phyloP scores from a whole-genome alignment of 2,888 invertebrate species.

The Agrilus cyanescens region DNA sequence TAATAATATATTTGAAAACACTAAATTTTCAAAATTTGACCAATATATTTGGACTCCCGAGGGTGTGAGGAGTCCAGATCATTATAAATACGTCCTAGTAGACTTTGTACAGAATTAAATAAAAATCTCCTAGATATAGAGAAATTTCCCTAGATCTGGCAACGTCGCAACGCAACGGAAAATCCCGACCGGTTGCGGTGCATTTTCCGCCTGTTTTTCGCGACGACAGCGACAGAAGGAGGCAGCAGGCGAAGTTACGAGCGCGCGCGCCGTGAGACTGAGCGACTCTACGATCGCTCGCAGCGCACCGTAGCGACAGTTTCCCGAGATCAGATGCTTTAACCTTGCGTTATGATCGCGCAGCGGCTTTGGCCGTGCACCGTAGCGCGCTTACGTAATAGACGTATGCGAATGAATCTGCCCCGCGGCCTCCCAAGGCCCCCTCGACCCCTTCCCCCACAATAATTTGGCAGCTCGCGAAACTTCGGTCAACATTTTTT shows the following conservation, averaged over 20 bases:
- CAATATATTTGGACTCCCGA: too few species aligned
- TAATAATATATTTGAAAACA: too few species aligned
- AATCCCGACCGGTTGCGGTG: too few species aligned
- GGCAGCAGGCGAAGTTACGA: neutral
- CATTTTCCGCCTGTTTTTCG: neutral
- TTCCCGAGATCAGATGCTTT: conserved; percentile 13
- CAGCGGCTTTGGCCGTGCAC: conserved; percentile 23
- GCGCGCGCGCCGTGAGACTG: conserved; percentile 7
- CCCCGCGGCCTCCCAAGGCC: conserved; percentile 18
- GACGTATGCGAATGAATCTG: conserved; percentile 26
- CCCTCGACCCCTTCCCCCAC: conserved; percentile 27
- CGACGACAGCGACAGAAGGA: neutral
- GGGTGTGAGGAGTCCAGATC: too few species aligned
- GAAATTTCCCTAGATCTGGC: too few species aligned
- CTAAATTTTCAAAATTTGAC: too few species aligned
- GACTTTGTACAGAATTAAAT: too few species aligned
- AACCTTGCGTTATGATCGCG: conserved; percentile 16
- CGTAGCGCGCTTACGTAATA: conserved; percentile 31
- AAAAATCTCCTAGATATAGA: too few species aligned
- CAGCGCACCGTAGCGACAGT: conserved; percentile 10
- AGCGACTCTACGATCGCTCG: conserved; percentile 13
- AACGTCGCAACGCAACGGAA: too few species aligned
- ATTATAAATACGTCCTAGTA: too few species aligned
- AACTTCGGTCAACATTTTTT: conserved; percentile 31
- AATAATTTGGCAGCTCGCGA: conserved; percentile 32